phyloP scores from a whole-genome alignment of 2,797 vertebrate species.

The Selene dorsalis region DNA sequence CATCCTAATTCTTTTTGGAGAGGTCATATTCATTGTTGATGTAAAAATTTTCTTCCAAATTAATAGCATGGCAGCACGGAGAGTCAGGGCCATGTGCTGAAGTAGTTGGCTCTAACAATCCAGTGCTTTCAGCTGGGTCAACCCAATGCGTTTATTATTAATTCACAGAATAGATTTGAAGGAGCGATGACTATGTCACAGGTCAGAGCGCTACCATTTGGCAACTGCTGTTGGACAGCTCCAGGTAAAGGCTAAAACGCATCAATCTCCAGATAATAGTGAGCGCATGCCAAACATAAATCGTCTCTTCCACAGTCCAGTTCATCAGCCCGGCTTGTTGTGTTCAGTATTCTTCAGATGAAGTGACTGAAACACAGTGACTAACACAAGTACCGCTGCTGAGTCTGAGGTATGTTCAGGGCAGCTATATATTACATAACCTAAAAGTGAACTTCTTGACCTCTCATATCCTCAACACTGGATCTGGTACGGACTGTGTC shows the following conservation, averaged over 20 bases:
- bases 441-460: constrained; percentile 40
- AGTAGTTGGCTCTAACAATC: constrained; percentile 19
- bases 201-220: constrained; percentile 13
- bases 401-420: constrained; percentile 34
- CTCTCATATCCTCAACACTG: constrained; percentile 25
- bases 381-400: not conserved
- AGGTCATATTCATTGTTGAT: constrained; percentile 27
- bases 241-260: not conserved
- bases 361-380: constrained; percentile 15
- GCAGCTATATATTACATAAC: constrained; percentile 30
- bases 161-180: constrained; percentile 27
- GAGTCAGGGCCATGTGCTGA: constrained; percentile 16
- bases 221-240: constrained; percentile 4
- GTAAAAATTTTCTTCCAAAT: not conserved
- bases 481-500: constrained; percentile 24
- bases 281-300: not conserved
- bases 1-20: not conserved
- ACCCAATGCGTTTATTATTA: constrained; percentile 22
- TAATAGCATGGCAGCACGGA: constrained; percentile 24
- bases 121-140: not conserved
- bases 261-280: not conserved
- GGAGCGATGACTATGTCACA: not conserved
- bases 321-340: not conserved
- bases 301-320: not conserved
- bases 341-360: constrained; percentile 20